phyloP scores from a whole-genome alignment of 1,140 invertebrate species.

The Pararge aegeria region DNA sequence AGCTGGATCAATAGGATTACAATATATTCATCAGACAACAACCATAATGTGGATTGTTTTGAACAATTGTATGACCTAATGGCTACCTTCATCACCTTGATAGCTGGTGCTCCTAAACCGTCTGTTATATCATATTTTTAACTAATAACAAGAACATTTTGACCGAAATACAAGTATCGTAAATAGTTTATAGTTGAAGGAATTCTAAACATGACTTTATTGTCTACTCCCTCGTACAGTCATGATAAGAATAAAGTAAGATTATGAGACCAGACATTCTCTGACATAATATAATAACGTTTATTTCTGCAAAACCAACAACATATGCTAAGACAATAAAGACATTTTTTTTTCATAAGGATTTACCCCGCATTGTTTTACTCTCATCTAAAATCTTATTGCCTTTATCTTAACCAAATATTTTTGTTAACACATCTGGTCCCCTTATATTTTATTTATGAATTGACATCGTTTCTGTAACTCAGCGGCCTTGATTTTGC shows the following conservation, averaged over 20 bases:
- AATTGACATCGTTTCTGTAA: slow-evolving; percentile 46
- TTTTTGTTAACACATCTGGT: slow-evolving; percentile 52
- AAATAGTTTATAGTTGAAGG: slow-evolving; percentile 10
- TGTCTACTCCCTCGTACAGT: neutral
- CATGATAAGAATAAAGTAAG: neutral
- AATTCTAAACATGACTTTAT: slow-evolving; percentile 8
- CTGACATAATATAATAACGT: neutral
- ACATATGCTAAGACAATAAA: neutral
- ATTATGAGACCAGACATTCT: slow-evolving; percentile 6
- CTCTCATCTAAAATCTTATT: slow-evolving; percentile 38
- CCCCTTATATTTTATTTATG: slow-evolving; percentile 65
- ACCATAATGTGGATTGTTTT: too few species aligned
- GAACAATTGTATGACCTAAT: too few species aligned
- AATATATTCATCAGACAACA: slow-evolving; percentile 19
- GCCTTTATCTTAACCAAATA: slow-evolving; percentile 45
- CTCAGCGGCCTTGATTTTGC: slow-evolving; percentile 53
- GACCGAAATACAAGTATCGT: slow-evolving; percentile 9
- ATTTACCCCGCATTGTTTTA: slow-evolving; percentile 17
- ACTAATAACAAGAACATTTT: slow-evolving; percentile 14
- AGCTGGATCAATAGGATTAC: slow-evolving; percentile 24
- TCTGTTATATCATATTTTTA: too few species aligned
- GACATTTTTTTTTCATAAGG: slow-evolving; percentile 11
- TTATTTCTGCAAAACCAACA: neutral
- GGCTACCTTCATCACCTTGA: too few species aligned
- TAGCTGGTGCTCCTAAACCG: too few species aligned